phyloP scores from a whole-genome alignment of 2,113 vertebrate species.

The Platysteira castanea region DNA sequence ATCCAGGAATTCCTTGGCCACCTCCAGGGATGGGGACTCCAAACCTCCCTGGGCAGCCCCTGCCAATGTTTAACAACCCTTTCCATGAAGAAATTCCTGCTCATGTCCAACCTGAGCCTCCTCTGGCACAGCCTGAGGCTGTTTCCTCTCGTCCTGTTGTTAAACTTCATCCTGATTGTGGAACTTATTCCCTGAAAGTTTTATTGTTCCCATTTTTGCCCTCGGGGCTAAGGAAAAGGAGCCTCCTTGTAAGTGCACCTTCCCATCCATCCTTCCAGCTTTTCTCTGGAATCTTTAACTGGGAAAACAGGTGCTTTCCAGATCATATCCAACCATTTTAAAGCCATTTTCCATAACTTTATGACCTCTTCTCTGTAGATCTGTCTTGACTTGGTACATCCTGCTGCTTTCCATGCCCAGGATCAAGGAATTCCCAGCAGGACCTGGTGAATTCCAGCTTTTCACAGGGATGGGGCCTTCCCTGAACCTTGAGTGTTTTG shows the following conservation, averaged over 20 bases:
- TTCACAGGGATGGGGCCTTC: not conserved
- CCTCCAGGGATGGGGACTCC: not conserved
- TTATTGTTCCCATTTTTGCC: not conserved
- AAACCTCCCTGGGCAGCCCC: not conserved
- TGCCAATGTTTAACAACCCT: not conserved
- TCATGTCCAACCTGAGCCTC: not conserved
- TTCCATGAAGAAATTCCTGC: not conserved
- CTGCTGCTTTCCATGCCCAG: not conserved
- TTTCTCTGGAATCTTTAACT: not conserved
- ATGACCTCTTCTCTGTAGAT: fast-evolving
- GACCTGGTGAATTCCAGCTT: not conserved
- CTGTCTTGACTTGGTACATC: not conserved
- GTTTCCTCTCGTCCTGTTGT: not conserved
- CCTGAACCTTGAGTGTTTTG: not conserved
- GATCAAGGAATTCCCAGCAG: not conserved
- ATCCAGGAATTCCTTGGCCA: not conserved
- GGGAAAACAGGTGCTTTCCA: not conserved
- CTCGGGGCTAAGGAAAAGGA: not conserved
- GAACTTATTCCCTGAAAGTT: not conserved
- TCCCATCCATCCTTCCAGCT: not conserved
- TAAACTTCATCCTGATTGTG: not conserved
- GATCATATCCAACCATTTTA: not conserved
- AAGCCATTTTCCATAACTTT: not conserved
- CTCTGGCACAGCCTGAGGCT: not conserved
- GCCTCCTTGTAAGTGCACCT: not conserved